Evolutionary conservation across 2,113 vertebrate species (phyloP).

Genomic region (Hyperopisus bebe): DNA sequence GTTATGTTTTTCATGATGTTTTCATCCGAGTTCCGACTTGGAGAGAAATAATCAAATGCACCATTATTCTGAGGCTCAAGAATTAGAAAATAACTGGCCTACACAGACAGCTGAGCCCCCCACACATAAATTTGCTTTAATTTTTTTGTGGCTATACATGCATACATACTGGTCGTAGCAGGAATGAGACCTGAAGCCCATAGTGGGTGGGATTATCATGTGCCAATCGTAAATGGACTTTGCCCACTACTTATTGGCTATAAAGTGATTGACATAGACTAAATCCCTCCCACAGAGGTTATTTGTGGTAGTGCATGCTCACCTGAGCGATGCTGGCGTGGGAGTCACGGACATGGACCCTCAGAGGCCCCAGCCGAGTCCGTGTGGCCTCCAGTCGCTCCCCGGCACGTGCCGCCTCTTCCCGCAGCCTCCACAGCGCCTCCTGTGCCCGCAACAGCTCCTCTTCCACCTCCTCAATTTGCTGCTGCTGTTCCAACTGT

Average conservation of each 20-base stretch:
- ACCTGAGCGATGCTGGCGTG: conserved; percentile 84
- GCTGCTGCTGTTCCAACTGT: conserved; percentile 82
- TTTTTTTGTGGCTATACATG: not conserved
- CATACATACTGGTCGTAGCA: not conserved
- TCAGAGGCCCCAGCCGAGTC: conserved; percentile 79
- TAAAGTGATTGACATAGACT: not conserved
- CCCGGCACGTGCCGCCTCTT: conserved; percentile 80
- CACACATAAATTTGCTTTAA: not conserved
- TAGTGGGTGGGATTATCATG: not conserved
- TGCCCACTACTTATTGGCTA: not conserved
- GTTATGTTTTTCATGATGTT: no score
- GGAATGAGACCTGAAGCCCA: not conserved
- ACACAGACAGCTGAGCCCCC: not conserved
- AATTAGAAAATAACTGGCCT: not conserved
- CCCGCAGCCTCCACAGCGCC: conserved; percentile 80
- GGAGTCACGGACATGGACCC: conserved; percentile 79
- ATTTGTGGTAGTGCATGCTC: conserved; percentile 29
- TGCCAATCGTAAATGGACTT: not conserved
- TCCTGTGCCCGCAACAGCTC: conserved; percentile 81
- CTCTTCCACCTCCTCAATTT: conserved; percentile 81
- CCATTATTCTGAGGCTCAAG: not conserved
- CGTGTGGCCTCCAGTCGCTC: conserved; percentile 79
- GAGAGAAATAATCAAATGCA: no score
- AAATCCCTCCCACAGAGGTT: not conserved
- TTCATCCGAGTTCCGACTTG: no score